Evolutionary conservation across 2,888 invertebrate genomes (phyloP).

Genomic region (Pollenia labialis): DNA sequence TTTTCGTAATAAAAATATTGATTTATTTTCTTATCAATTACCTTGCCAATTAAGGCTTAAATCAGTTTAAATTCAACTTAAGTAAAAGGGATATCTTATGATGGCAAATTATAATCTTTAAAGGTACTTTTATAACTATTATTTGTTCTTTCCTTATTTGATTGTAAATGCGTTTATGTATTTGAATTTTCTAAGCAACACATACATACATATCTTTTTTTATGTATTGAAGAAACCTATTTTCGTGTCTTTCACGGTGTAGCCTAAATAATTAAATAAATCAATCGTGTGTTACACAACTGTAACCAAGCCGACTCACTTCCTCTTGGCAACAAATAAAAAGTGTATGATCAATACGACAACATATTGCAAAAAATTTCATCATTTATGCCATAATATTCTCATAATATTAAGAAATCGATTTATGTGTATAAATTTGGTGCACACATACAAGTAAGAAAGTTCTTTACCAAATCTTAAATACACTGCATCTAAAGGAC

Average conservation of each 20-base stretch:
- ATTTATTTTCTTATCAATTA: no score
- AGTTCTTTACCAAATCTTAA: not conserved
- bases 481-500: no score
- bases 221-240: not conserved
- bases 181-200: no score
- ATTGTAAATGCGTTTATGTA: no score
- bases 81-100: no score
- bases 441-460: not conserved
- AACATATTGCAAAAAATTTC: constrained; percentile 16
- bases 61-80: no score
- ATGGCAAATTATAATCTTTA: no score
- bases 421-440: not conserved
- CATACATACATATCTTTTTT: not conserved
- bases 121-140: no score
- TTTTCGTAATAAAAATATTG: no score
- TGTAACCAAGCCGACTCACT: constrained; percentile 32
- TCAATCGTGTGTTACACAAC: not conserved
- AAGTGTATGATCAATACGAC: constrained; percentile 65
- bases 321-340: constrained; percentile 58
- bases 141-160: no score
- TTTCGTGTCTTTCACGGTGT: not conserved
- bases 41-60: no score
- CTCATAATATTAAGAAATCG: not conserved
- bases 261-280: not conserved
- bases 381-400: not conserved